These are phyloP conservation scores for Amazonetta brasiliensis DNA, from an alignment of 2,797 vertebrate species.

Conservation along the genomic window DNA sequence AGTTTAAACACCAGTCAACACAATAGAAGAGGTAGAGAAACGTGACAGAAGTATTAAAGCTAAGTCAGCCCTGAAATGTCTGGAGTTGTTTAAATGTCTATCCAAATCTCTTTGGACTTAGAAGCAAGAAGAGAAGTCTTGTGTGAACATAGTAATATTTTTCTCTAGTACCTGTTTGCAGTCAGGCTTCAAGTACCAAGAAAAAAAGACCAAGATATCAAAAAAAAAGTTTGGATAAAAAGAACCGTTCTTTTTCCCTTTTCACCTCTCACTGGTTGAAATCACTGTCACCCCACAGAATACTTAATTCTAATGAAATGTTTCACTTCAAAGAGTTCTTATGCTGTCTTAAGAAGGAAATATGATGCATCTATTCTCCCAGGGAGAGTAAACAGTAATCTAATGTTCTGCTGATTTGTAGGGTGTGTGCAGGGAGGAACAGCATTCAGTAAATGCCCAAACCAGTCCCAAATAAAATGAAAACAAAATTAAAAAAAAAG, in stretches of 20 bases:
- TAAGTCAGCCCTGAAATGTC: constrained; percentile 34
- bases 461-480: background rate
- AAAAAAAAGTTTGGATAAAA: background rate
- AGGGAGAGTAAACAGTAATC: background rate
- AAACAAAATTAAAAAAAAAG: background rate
- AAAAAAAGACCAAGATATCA: background rate
- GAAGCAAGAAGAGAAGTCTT: constrained; percentile 17
- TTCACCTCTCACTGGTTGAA: background rate
- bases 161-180: background rate
- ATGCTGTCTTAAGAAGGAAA: constrained; percentile 40
- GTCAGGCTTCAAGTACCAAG: background rate
- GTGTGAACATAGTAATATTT: background rate
- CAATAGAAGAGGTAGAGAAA: constrained; percentile 16
- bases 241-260: background rate
- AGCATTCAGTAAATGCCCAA: background rate
- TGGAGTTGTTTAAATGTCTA: background rate
- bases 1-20: constrained; percentile 23
- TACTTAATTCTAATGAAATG: background rate
- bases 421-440: background rate
- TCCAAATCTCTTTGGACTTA: constrained; percentile 3
- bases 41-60: background rate
- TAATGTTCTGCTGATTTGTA: background rate
- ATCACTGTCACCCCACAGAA: background rate
- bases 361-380: constrained; percentile 6
- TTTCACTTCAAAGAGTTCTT: constrained; percentile 9